Conservation (phyloP, 2,113 vertebrate species). For the Corydoras sp. region DNA sequence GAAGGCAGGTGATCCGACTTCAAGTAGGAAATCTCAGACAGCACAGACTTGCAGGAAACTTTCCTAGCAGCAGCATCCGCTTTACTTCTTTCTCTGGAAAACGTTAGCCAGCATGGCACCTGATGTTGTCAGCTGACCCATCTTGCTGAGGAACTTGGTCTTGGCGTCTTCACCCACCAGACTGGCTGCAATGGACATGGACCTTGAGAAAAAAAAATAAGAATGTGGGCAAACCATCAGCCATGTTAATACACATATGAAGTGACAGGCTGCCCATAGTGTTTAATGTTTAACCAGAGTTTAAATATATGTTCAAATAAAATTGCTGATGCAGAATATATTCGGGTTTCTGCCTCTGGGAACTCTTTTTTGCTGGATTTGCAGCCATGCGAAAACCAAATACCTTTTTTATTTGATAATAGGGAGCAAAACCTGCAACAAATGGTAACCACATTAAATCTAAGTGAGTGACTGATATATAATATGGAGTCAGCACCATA, state of each 20-base stretch:
- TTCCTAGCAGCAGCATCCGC: slow-evolving; percentile 38
- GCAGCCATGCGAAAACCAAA: slow-evolving; percentile 12
- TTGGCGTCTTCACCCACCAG: slow-evolving; percentile 97
- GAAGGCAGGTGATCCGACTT: slow-evolving; percentile 86
- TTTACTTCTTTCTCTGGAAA: slow-evolving; percentile 93
- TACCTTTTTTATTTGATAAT: slow-evolving; percentile 9
- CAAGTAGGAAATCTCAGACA: slow-evolving; percentile 84
- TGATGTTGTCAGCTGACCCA: slow-evolving; percentile 97
- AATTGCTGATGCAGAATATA: background rate
- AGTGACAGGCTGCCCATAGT: background rate
- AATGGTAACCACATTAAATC: background rate
- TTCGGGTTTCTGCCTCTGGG: background rate
- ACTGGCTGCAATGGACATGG: slow-evolving; percentile 93
- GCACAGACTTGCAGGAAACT: slow-evolving; percentile 60
- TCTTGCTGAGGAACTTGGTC: slow-evolving; percentile 98
- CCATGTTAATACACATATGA: background rate
- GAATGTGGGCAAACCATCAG: background rate
- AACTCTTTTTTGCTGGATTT: slow-evolving; percentile 4
- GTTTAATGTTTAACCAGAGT: background rate
- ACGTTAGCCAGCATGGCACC: slow-evolving; percentile 98
- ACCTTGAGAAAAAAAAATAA: slow-evolving; percentile 59
- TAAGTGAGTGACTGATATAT: background rate
- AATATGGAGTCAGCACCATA: background rate
- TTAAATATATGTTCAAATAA: background rate
- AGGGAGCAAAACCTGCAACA: background rate